These are phyloP conservation scores for Temnothorax nylanderi DNA, from an alignment of 1,140 invertebrate genomes.

Conservation along the genomic window DNA sequence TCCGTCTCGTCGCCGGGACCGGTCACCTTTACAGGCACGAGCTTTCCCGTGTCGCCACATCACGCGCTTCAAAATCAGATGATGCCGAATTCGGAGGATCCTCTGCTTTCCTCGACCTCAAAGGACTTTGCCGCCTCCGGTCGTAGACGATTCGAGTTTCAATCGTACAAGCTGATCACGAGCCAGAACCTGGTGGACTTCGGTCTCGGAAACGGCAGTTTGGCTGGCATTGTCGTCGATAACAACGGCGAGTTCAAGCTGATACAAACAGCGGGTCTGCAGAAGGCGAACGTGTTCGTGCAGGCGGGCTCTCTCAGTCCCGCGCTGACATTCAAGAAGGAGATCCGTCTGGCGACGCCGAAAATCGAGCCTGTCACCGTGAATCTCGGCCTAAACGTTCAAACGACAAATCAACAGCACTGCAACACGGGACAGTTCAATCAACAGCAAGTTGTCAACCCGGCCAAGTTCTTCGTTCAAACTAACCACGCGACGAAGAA, in stretches of 20 bases:
- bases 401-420: slow-evolving; percentile 72
- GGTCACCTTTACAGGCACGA: slow-evolving; percentile 83
- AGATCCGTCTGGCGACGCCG: slow-evolving; percentile 78
- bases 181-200: slow-evolving; percentile 88
- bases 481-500: slow-evolving; percentile 76
- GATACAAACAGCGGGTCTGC: slow-evolving; percentile 86
- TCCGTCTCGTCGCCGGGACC: slow-evolving; percentile 87
- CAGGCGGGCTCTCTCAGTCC: slow-evolving; percentile 82
- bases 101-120: slow-evolving; percentile 92
- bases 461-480: slow-evolving; percentile 82
- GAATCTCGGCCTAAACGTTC: slow-evolving; percentile 72
- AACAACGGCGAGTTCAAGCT: slow-evolving; percentile 89
- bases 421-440: slow-evolving; percentile 73
- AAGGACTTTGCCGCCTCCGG: slow-evolving; percentile 90
- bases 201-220: slow-evolving; percentile 85
- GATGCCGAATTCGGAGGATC: slow-evolving; percentile 95
- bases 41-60: slow-evolving; percentile 86
- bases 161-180: slow-evolving; percentile 87
- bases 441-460: slow-evolving; percentile 80
- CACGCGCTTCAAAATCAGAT: slow-evolving; percentile 89
- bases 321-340: slow-evolving; percentile 82
- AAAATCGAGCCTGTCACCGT: slow-evolving; percentile 79
- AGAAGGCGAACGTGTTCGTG: slow-evolving; percentile 86
- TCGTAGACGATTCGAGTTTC: slow-evolving; percentile 88
- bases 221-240: slow-evolving; percentile 88